phyloP scores from a whole-genome alignment of 2,113 vertebrate genomes.

The Kryptolebias marmoratus region DNA sequence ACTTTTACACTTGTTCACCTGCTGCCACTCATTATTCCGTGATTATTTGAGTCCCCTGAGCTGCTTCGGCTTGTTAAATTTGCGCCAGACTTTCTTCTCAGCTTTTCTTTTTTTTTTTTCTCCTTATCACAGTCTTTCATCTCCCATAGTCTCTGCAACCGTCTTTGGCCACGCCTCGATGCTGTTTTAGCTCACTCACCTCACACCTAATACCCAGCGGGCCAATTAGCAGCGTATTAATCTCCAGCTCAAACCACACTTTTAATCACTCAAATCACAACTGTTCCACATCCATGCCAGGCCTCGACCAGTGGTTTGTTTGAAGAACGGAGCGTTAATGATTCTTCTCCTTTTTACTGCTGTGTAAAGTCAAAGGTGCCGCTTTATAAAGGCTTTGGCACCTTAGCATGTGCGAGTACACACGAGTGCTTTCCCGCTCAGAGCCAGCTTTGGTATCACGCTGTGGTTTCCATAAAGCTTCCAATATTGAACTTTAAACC shows the following conservation, averaged over 20 bases:
- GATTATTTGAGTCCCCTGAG: not conserved
- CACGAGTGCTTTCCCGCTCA: slow-evolving; percentile 14
- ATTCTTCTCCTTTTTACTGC: slow-evolving; percentile 72
- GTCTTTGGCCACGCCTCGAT: slow-evolving; percentile 33
- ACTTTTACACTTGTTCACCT: slow-evolving; percentile 27
- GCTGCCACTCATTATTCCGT: slow-evolving; percentile 6
- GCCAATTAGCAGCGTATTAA: slow-evolving; percentile 81
- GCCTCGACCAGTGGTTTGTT: slow-evolving; percentile 54
- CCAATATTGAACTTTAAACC: slow-evolving; percentile 72
- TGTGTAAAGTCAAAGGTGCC: slow-evolving; percentile 74
- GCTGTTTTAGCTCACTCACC: slow-evolving; percentile 54
- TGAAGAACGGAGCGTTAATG: slow-evolving; percentile 77
- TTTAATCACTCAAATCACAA: slow-evolving; percentile 39
- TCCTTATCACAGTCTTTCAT: slow-evolving; percentile 27
- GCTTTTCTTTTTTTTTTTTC: slow-evolving; percentile 3
- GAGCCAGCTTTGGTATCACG: slow-evolving; percentile 51
- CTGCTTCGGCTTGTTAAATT: slow-evolving; percentile 9
- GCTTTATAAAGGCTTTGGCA: slow-evolving; percentile 74
- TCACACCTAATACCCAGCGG: slow-evolving; percentile 72
- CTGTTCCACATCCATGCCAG: slow-evolving; percentile 55
- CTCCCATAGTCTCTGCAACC: slow-evolving; percentile 36
- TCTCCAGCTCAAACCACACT: slow-evolving; percentile 66
- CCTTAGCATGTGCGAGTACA: slow-evolving; percentile 51
- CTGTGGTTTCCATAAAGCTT: slow-evolving; percentile 68
- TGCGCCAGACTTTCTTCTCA: not conserved